These are phyloP conservation scores for Taxidea taxus DNA, from an alignment of 2,113 vertebrate genomes.

Conservation along the genomic window DNA sequence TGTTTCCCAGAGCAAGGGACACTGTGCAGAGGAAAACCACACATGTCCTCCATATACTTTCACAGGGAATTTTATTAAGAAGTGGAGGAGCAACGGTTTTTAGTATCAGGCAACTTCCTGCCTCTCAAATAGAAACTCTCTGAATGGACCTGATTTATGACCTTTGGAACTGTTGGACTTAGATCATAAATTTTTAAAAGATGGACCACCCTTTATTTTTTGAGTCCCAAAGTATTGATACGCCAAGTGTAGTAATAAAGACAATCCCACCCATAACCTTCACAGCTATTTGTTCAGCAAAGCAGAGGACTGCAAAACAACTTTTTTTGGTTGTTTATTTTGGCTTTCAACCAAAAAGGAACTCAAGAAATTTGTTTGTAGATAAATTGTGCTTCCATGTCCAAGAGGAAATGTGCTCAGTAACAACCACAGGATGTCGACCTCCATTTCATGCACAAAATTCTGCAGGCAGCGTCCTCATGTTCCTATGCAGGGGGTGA, in stretches of 20 bases:
- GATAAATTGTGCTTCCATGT: not conserved
- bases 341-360: constrained; percentile 39
- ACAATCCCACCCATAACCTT: not conserved
- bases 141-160: not conserved
- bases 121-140: not conserved
- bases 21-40: not conserved
- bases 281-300: not conserved
- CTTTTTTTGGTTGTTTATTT: constrained; percentile 19
- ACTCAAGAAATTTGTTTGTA: constrained; percentile 46
- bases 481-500: not conserved
- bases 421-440: not conserved
- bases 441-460: not conserved
- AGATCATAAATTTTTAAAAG: constrained; percentile 6
- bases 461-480: not conserved
- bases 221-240: not conserved
- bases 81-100: constrained; percentile 22
- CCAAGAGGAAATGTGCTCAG: not conserved
- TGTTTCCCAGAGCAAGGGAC: not conserved
- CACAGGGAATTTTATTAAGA: constrained; percentile 23
- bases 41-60: not conserved
- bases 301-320: not conserved
- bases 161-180: constrained; percentile 4
- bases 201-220: not conserved
- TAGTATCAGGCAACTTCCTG: constrained; percentile 36
- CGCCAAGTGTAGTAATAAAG: not conserved